These are phyloP conservation scores for Triplophysa tibetana DNA, from an alignment of 2,113 vertebrate genomes.

Conservation along the genomic window DNA sequence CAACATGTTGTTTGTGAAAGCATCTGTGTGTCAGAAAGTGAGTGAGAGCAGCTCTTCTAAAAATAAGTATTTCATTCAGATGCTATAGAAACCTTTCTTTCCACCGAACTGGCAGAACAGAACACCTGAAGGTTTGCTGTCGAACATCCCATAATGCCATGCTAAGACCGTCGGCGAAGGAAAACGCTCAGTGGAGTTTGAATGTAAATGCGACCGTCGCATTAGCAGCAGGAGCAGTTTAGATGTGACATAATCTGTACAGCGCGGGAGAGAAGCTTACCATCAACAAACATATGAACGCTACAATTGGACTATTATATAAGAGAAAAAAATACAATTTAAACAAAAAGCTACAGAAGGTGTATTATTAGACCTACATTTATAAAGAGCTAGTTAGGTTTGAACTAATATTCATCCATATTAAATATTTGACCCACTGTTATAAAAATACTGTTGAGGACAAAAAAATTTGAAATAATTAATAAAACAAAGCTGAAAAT, in stretches of 20 bases:
- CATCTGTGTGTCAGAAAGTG: constrained; percentile 12
- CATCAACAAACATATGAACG: neutral
- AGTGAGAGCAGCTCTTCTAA: constrained; percentile 45
- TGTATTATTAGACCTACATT: no score
- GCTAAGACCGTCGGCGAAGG: neutral
- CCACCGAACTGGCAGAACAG: constrained; percentile 35
- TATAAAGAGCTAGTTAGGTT: no score
- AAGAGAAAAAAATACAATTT: neutral
- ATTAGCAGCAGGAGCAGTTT: constrained; percentile 19
- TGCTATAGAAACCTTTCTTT: constrained; percentile 22
- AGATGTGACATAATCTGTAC: constrained; percentile 37
- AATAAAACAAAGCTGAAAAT: no score
- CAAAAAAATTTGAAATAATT: no score
- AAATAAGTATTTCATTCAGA: constrained; percentile 54
- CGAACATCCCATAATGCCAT: constrained; percentile 36
- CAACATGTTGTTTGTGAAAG: constrained; percentile 8
- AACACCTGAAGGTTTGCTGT: constrained; percentile 51
- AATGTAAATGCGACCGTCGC: constrained; percentile 38
- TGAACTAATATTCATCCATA: no score
- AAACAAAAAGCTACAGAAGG: no score
- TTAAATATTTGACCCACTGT: no score
- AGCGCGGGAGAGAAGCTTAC: constrained; percentile 18
- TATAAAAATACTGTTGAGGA: no score
- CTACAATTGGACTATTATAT: neutral
- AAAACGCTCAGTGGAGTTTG: constrained; percentile 8